Evolutionary conservation across 2,797 vertebrate genomes (phyloP), one percentile per base, ranked within the genome.

Genomic region (Sphaeramia orbicularis): DNA sequence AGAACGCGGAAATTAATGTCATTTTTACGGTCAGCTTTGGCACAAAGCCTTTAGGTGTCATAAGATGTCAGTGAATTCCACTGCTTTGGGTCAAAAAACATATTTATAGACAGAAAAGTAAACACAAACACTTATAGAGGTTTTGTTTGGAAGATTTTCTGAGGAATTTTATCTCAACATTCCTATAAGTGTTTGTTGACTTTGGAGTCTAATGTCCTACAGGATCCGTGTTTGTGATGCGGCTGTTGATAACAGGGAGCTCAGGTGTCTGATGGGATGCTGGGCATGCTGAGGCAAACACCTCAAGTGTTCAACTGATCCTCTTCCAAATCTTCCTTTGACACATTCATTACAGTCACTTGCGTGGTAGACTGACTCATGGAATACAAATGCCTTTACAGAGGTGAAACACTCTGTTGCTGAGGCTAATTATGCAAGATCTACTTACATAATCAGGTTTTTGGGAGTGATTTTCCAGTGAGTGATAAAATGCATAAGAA

Each of bases 141-240:
- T 5, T 7, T 57, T 57, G 72, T 63, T 38, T 4, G 44, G 48
- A 58, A 16, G 7, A 62, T 72, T 83, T 81, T 69, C 61, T 52
- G 58, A 6, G 35, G 12, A 56, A 65, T 32, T 52, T 80, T 76
- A 83, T 81, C 78, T 76, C 13, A 1, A 38, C 53, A 64, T 82
- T 87, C 77, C 80, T 78, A 56, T 49, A 80, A 76, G 65, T 42
- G 49, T 58, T 14, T 71, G 69, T 68, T 83, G 74, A 79, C 66
- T 63, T 59, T 66, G 44, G 66, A 65, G 51, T 58, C 55, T 9
- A 50, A 45, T 55, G 54, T 70, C 63, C 21, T 49, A 14, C 32
- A 67, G 56, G 60, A 57, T 78, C 53, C 0, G 9, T 74, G 71
- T 77, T 76, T 83, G 71, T 56, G 78, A 91, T 81, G 81, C 58